phyloP scores from a whole-genome alignment of 1,140 invertebrate genomes.

The Lamellibrachia luymesi region DNA sequence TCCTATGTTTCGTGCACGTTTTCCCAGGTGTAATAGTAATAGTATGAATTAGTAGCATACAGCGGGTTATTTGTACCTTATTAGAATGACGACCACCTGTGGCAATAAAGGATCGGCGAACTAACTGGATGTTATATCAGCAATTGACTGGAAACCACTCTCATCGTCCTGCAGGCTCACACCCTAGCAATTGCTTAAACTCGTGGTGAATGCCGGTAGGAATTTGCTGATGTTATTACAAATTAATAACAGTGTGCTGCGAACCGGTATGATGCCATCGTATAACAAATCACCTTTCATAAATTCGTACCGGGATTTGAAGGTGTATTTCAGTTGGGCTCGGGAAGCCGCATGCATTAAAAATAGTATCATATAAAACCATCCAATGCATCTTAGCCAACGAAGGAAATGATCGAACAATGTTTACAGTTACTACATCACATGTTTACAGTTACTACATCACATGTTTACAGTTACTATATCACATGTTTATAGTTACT shows the following conservation, averaged over 20 bases:
- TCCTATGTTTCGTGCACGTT: not conserved
- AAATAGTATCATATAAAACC: not conserved
- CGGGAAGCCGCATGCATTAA: not conserved
- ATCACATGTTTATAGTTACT: too few species aligned
- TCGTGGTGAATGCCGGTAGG: not conserved
- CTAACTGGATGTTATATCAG: not conserved
- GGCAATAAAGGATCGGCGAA: not conserved
- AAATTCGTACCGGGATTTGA: not conserved
- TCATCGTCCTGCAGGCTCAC: not conserved
- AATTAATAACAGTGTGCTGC: not conserved
- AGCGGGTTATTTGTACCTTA: not conserved
- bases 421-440: too few species aligned
- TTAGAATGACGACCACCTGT: not conserved
- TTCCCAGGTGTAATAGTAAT: not conserved
- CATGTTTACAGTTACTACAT: too few species aligned
- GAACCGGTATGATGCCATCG: not conserved
- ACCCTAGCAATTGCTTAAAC: not conserved
- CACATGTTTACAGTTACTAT: too few species aligned
- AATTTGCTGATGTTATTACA: not conserved
- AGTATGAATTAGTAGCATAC: not conserved
- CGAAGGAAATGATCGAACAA: not conserved
- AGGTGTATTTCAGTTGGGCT: not conserved
- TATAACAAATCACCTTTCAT: not conserved
- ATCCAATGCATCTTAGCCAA: not conserved
- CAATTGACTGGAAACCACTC: not conserved